A percentile compares a stretch with the other conserved stretches of the same genome.
Evolutionary conservation across 1,140 invertebrate genomes (phyloP).

Genomic region (Brachionus paranguensis): DNA sequence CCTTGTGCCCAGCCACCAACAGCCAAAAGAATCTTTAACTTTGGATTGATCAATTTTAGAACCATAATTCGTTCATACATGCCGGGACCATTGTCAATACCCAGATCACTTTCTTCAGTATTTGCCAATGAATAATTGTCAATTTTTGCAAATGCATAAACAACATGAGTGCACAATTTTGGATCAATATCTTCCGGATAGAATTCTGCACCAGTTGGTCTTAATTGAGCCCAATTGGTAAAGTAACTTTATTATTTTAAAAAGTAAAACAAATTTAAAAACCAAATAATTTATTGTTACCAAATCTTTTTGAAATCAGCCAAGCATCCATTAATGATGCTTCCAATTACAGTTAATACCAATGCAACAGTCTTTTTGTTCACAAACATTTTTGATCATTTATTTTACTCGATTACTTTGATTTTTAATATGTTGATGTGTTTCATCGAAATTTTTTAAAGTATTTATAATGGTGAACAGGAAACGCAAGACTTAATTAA

Average conservation of each 20-base stretch:
- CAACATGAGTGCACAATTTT: conserved; percentile 79
- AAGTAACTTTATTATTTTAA: conserved; percentile 64
- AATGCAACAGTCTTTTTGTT: neutral
- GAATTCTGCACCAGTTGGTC: conserved; percentile 76
- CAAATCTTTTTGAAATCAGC: conserved; percentile 5
- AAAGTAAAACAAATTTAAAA: neutral
- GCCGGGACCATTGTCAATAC: conserved; percentile 19
- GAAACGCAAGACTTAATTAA: neutral
- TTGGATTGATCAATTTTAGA: neutral
- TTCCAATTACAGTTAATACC: neutral
- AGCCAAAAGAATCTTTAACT: conserved; percentile 7
- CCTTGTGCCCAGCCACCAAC: conserved; percentile 73
- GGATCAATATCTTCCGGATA: conserved; percentile 78
- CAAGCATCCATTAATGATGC: neutral
- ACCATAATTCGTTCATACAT: neutral
- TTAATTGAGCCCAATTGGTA: conserved; percentile 84
- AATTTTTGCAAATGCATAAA: conserved; percentile 80
- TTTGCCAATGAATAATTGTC: conserved; percentile 63
- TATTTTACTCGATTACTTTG: neutral
- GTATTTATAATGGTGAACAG: neutral
- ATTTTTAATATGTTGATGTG: conserved; percentile 35
- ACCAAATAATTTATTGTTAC: neutral
- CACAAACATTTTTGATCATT: neutral
- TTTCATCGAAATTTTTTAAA: neutral
- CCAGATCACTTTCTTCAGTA: conserved; percentile 74